Evolutionary conservation across 2,113 vertebrate species (phyloP).

Genomic region (Caranx ignobilis): DNA sequence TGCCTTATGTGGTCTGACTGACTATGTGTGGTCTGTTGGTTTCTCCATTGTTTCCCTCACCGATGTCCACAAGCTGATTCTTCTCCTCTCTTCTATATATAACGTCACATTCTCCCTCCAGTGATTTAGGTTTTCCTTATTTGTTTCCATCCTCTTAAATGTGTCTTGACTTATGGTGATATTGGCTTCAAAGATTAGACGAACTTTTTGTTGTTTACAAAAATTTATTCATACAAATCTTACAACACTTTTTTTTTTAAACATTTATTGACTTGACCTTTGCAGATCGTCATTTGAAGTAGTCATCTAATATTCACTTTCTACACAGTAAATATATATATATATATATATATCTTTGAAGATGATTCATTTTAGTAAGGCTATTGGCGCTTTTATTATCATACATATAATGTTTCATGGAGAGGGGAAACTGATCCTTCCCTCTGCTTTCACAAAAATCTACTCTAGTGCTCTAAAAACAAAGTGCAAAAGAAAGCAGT

Average conservation of each 20-base stretch:
- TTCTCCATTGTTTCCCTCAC: background rate
- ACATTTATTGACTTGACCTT: conserved; percentile 93
- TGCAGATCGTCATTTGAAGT: conserved; percentile 89
- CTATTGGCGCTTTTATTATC: conserved; percentile 90
- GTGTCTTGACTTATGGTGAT: conserved; percentile 47
- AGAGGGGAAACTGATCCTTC: conserved; percentile 87
- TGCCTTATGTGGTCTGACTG: background rate
- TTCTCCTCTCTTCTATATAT: conserved; percentile 7
- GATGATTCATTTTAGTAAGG: conserved; percentile 92
- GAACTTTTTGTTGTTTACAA: conserved; percentile 95
- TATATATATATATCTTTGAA: conserved; percentile 84
- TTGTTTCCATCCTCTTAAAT: conserved; percentile 19
- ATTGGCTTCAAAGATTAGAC: conserved; percentile 93
- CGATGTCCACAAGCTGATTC: background rate
- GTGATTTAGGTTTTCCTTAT: conserved; percentile 12
- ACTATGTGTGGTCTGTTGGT: conserved; percentile 3
- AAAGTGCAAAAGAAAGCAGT: conserved; percentile 73
- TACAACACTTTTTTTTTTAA: conserved; percentile 89
- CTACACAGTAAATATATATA: conserved; percentile 93
- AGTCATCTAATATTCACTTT: conserved; percentile 86
- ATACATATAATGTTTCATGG: conserved; percentile 87
- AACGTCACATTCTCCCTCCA: conserved; percentile 2
- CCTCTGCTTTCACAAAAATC: conserved; percentile 87
- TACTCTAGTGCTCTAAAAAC: conserved; percentile 84
- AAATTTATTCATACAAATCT: conserved; percentile 99